These are phyloP conservation scores for Dicaeum eximium DNA, from an alignment of 2,113 vertebrate species.

Conservation along the genomic window DNA sequence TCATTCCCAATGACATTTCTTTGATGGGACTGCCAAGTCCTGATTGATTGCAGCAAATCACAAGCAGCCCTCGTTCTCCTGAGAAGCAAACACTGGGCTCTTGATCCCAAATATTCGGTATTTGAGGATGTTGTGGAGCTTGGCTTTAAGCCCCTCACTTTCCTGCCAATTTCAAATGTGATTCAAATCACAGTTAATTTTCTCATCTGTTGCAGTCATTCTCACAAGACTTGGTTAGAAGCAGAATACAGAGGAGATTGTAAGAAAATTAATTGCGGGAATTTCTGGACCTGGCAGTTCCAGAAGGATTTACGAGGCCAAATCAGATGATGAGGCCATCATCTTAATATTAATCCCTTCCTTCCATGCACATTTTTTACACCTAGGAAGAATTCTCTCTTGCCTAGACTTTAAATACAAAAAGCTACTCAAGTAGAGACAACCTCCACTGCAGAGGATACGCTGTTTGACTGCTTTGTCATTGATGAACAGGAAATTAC, in stretches of 20 bases:
- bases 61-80: not conserved
- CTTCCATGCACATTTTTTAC: not conserved
- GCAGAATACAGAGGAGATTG: not conserved
- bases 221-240: not conserved
- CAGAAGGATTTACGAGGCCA: conserved; percentile 8
- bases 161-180: conserved; percentile 8
- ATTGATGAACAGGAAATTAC: not conserved
- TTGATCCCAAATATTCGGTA: not conserved
- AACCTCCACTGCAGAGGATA: not conserved
- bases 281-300: not conserved
- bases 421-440: not conserved
- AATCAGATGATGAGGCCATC: conserved; percentile 1
- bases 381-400: not conserved
- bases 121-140: not conserved
- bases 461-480: not conserved
- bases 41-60: not conserved
- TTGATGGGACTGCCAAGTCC: not conserved
- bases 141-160: not conserved
- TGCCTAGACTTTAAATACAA: not conserved
- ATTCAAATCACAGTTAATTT: conserved; percentile 13
- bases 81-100: conserved; percentile 3
- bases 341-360: not conserved
- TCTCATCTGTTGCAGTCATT: conserved; percentile 1
- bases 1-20: not conserved
- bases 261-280: not conserved